Conservation (phyloP, 2,113 vertebrate genomes). For the Theristicus caerulescens region DNA sequence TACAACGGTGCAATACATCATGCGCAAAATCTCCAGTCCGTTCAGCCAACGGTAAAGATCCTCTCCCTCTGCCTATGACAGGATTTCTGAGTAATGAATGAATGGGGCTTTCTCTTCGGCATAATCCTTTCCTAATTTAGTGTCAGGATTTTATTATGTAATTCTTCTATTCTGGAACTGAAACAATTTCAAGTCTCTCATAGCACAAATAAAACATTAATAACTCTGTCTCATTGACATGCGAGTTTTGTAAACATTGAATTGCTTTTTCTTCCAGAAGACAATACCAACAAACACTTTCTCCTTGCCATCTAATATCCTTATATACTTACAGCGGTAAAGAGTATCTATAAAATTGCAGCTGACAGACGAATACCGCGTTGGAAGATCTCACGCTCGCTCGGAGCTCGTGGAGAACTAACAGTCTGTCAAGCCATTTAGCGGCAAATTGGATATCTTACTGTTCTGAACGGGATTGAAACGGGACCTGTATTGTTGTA, state of each 20-base stretch:
- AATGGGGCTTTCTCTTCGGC: conserved; percentile 40
- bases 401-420: background rate
- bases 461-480: conserved; percentile 41
- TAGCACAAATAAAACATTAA: conserved; percentile 29
- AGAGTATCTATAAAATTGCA: conserved; percentile 39
- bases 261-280: conserved; percentile 18
- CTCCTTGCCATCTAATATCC: conserved; percentile 16
- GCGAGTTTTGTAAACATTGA: background rate
- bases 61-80: background rate
- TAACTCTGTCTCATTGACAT: conserved; percentile 15
- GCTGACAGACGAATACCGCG: background rate
- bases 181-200: conserved; percentile 2
- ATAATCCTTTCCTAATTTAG: conserved; percentile 55
- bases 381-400: background rate
- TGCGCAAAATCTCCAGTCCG: background rate
- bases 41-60: conserved; percentile 5
- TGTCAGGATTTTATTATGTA: conserved; percentile 22
- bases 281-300: conserved; percentile 39
- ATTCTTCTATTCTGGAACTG: conserved; percentile 26
- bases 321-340: conserved; percentile 34
- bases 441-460: conserved; percentile 48
- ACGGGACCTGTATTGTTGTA: conserved; percentile 9
- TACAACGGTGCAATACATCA: background rate
- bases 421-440: conserved; percentile 45
- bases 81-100: conserved; percentile 41